A percentile compares a stretch with the other conserved stretches of the same genome.
Evolutionary conservation across 2,888 invertebrate genomes (phyloP).

Genomic region (Odontothrips loti): DNA sequence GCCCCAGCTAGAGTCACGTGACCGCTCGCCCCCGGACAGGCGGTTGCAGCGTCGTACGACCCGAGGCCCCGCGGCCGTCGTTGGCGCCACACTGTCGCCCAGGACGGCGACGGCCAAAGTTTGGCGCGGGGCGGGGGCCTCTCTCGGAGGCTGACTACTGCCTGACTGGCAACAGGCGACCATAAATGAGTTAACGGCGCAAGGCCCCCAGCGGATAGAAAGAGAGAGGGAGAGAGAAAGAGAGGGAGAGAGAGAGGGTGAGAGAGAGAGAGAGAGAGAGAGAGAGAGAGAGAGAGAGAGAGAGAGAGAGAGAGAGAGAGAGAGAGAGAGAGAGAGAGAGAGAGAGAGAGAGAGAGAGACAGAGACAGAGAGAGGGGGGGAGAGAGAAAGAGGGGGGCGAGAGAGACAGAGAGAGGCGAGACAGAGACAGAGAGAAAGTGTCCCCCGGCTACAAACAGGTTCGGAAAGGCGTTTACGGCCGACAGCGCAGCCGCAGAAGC

Average conservation of each 20-base stretch:
- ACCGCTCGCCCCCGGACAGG: no score
- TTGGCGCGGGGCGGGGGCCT: not conserved
- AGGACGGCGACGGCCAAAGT: not conserved
- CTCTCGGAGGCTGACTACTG: no score
- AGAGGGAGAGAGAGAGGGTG: constrained; percentile 9
- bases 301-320: constrained; percentile 19
- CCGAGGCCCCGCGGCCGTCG: no score
- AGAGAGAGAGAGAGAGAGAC: constrained; percentile 17
- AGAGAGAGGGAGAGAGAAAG: constrained; percentile 12
- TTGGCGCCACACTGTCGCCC: no score
- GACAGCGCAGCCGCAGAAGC: no score
- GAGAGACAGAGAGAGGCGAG: not conserved
- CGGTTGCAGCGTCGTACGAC: no score
- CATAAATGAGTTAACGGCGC: not conserved
- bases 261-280: constrained; percentile 16
- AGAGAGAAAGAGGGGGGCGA: not conserved
- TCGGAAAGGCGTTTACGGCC: no score
- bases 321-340: constrained; percentile 8
- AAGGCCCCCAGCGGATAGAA: not conserved
- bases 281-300: constrained; percentile 8
- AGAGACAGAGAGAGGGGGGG: not conserved
- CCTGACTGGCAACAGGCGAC: not conserved
- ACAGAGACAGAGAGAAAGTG: not conserved
- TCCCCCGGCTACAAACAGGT: not conserved
- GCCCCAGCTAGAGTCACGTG: no score